These are phyloP conservation scores for Petrolisthes cinctipes DNA, from an alignment of 2,888 invertebrate species.

Conservation along the genomic window DNA sequence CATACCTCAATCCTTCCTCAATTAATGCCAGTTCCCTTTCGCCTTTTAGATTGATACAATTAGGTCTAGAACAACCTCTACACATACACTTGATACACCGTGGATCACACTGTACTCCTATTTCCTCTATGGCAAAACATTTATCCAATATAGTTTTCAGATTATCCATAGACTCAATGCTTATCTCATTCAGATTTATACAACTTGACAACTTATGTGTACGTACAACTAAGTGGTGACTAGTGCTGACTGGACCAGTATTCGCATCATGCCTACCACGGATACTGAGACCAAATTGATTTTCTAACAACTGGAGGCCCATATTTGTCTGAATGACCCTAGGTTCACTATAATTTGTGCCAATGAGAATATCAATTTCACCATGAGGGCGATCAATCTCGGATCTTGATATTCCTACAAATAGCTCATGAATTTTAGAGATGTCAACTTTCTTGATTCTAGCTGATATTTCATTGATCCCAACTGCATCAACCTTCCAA, in stretches of 20 bases:
- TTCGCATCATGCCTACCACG: neutral
- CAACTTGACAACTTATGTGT: neutral
- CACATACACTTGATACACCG: neutral
- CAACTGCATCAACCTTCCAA: neutral
- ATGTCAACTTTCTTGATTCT: too few species aligned
- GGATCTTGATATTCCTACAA: conserved; percentile 22
- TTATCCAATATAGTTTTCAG: neutral
- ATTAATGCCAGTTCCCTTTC: conserved; percentile 16
- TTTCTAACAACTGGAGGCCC: neutral
- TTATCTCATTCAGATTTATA: neutral
- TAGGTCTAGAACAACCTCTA: neutral
- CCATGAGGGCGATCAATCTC: too few species aligned
- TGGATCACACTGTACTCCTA: neutral
- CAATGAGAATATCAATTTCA: neutral
- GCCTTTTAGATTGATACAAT: neutral
- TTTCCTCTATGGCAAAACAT: conserved; percentile 10
- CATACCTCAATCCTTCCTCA: conserved; percentile 8
- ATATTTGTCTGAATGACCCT: neutral
- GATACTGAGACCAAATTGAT: neutral
- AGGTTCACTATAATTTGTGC: neutral
- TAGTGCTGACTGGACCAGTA: neutral
- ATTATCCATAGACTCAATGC: neutral
- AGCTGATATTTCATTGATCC: conserved; percentile 15
- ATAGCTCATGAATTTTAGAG: conserved; percentile 4
- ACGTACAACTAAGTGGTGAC: neutral